Percentiles rank a stretch among this genome's conserved stretches.
Evolutionary conservation across 1,140 invertebrate species (phyloP).

Genomic region (Pissodes strobi): DNA sequence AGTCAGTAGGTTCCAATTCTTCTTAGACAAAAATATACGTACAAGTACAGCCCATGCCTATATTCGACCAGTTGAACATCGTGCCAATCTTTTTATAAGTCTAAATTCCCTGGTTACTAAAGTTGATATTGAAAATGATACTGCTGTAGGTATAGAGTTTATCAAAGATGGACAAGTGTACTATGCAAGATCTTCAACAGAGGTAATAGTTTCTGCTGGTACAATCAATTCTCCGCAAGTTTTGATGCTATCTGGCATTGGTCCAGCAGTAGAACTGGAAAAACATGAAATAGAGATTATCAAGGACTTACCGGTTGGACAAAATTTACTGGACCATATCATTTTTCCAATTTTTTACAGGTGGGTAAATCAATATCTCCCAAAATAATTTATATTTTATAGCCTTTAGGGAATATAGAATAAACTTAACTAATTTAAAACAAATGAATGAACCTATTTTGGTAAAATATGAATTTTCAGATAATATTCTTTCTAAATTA

Average conservation of each 20-base stretch:
- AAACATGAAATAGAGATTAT: conserved; percentile 67
- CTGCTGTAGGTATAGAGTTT: conserved; percentile 15
- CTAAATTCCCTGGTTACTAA: conserved; percentile 13
- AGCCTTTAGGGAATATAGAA: no score
- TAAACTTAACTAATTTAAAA: no score
- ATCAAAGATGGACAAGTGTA: conserved; percentile 12
- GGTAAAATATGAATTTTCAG: no score
- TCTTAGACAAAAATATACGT: conserved; percentile 59
- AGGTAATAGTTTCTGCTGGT: conserved; percentile 27
- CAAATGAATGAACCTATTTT: no score
- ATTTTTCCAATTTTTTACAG: no score
- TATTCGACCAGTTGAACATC: conserved; percentile 43
- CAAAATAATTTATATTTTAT: no score
- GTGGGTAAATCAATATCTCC: no score
- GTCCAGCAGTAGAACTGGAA: conserved; percentile 53
- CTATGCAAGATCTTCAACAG: background rate
- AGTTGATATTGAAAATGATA: conserved; percentile 9
- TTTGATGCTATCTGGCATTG: conserved; percentile 29
- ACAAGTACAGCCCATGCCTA: conserved; percentile 62
- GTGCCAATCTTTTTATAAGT: conserved; percentile 21
- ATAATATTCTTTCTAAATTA: no score
- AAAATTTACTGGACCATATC: conserved; percentile 79
- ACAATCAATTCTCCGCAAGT: conserved; percentile 26
- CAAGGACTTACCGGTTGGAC: conserved; percentile 72
- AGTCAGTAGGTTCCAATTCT: conserved; percentile 70